Percentiles rank a stretch among this genome's conserved stretches.
Evolutionary conservation across 2,888 invertebrate species (phyloP).

Genomic region (Chrysotoxum bicinctum): DNA sequence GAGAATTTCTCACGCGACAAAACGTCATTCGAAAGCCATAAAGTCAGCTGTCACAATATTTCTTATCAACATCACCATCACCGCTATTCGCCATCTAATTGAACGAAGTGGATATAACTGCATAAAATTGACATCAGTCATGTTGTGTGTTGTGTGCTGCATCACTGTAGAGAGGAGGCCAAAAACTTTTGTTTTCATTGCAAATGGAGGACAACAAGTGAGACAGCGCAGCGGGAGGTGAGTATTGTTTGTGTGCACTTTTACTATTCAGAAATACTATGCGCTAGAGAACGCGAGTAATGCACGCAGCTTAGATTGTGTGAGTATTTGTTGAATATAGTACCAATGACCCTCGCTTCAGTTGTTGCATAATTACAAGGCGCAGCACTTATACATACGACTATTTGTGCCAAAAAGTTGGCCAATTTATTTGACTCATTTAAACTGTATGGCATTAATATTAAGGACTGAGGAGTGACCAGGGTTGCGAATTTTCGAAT

Average conservation of each 20-base stretch:
- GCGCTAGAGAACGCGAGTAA: neutral
- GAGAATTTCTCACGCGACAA: slow-evolving; percentile 41
- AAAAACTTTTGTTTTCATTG: slow-evolving; percentile 69
- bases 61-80: slow-evolving; percentile 1
- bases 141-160: neutral
- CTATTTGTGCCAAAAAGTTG: neutral
- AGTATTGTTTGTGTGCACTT: slow-evolving; percentile 12
- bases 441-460: neutral
- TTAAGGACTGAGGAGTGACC: no score
- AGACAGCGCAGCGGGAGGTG: neutral
- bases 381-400: neutral
- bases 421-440: neutral
- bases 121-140: slow-evolving; percentile 14
- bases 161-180: slow-evolving; percentile 24
- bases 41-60: slow-evolving; percentile 14
- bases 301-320: slow-evolving; percentile 25
- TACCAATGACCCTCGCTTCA: slow-evolving; percentile 25
- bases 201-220: neutral
- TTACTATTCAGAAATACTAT: slow-evolving; percentile 16
- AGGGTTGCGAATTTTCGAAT: no score
- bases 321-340: neutral
- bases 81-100: neutral
- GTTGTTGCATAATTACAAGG: slow-evolving; percentile 17
- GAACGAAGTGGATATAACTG: neutral
- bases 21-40: slow-evolving; percentile 37